Evolutionary conservation across 2,888 invertebrate species (phyloP), one percentile per base, ranked within the genome.

Genomic region (Polymixis lichenea): DNA sequence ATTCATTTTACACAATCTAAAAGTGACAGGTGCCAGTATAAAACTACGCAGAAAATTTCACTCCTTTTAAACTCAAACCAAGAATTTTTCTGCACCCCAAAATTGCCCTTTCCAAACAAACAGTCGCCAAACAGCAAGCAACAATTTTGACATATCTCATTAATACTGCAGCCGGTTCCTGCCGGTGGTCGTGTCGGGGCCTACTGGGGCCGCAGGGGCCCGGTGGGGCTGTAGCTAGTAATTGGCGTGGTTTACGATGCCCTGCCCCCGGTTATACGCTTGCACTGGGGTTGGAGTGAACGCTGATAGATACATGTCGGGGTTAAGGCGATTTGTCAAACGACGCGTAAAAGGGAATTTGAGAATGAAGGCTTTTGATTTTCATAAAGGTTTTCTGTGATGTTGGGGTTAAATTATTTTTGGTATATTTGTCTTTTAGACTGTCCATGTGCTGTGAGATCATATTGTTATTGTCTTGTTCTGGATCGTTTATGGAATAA

Each of bases 191-290:
- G 72, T 56, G 49, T 68, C 13, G 53, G 49, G 58, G 67, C 51
- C 66, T 56, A 46, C 17, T 22, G 69, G 66, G 78, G 68, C 49
- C 60, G 32, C 22, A 15, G 66, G 65, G 69, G 71, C 71, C 72
- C 66, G 60, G 7, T 64, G 88, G 90, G 85, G 80, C 77, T 76
- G 85, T 87, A 84, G 71, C 78, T 84, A 84, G 91, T 91, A 91
- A 91, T 91, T 91, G 91, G 89, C 85, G 85, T 87, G 89, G 86
- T 91, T 91, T 92, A 91, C 90, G 90, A 90, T 49, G 69, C 77
- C 65, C 65, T 82, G 75, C 75, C 77, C 75, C 43, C 76, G 53
- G 75, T 65, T 67, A 65, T 68, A 77, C 75, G 65, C 51, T 64
- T 43, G 19, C 55, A 38, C 56, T 46, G 64, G 73, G 77, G 71